Conservation (phyloP, 1,140 invertebrate species). For the Drosophila persimilis region DNA sequence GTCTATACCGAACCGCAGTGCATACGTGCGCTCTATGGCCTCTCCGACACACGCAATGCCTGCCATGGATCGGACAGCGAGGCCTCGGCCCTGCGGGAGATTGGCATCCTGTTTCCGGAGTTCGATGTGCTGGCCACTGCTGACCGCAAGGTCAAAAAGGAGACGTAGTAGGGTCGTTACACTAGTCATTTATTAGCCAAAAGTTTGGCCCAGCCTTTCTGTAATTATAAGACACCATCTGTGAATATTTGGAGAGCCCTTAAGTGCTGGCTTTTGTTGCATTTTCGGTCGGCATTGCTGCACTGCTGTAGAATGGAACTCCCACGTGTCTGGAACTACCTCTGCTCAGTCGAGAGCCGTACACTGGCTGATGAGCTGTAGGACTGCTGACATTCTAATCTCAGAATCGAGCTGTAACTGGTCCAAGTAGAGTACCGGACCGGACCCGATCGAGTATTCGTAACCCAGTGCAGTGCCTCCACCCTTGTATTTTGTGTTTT, state of each 20-base stretch:
- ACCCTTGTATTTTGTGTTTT: slow-evolving; percentile 42
- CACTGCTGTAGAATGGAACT: no score
- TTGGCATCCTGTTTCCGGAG: slow-evolving; percentile 92
- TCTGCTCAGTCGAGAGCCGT: no score
- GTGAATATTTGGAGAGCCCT: background rate
- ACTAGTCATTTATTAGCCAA: background rate
- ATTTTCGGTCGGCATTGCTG: background rate
- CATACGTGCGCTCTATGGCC: slow-evolving; percentile 91
- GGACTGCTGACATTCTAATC: no score
- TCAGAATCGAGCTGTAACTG: no score
- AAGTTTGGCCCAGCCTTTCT: no score
- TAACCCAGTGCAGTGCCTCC: background rate
- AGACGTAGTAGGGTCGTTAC: background rate
- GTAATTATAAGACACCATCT: background rate
- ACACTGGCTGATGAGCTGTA: no score
- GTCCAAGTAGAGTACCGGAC: no score
- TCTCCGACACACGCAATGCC: slow-evolving; percentile 96
- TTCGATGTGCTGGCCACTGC: slow-evolving; percentile 83
- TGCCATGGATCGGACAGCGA: slow-evolving; percentile 95
- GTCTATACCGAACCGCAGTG: slow-evolving; percentile 90
- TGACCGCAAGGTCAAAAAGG: slow-evolving; percentile 20
- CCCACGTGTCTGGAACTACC: no score
- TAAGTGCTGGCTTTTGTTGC: background rate
- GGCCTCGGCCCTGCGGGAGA: slow-evolving; percentile 90
- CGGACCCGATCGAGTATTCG: no score